Evolutionary conservation across 1,140 invertebrate species (phyloP), one percentile per base, ranked within the genome.

Genomic region (Magallana ariakensis): DNA sequence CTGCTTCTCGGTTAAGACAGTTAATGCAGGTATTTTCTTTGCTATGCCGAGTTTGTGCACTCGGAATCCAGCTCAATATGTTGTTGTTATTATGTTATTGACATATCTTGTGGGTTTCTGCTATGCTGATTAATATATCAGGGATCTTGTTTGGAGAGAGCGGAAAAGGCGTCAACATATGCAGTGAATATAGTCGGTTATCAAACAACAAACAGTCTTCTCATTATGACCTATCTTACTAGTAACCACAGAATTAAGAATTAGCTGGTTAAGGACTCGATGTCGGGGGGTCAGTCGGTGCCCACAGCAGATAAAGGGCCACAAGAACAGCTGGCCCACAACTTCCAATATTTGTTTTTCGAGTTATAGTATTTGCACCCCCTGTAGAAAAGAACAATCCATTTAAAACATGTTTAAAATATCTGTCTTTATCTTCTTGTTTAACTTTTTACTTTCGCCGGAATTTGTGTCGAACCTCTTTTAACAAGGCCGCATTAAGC

Each of bases 381-480:
- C 15, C 66, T 75, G 13, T 75, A 26, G 22, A 75, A 46, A 62
- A 62, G 15, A 16, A 75, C 22, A 75, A 75, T 26, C 66, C 33
- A 75, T 75, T 75, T 75, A 26, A 75, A 75, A 75, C 22, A 22
- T 26, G 33, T 22, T 26, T 75, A 13, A 75, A 26, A 75, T 75
- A 75, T 75, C 33, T 75, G 11, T 75, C 66, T 75, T 75, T 75
- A 75, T 75, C 66, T 33, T 75, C 66, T 46, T 75, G 66, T 75
- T 75, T 75, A 33, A 26, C 66, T 75, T 75, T 75, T 75, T 75
- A 75, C 66, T 75, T 75, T 75, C 22, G 66, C 8, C 13, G 66
- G 66, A 75, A 75, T 75, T 75, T 26, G 22, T 75, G 33, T 26
- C 15, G 66, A 75, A 26, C 66, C 33, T 19, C 58, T 3, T 11